A percentile compares a stretch with the other conserved stretches of the same genome.
Evolutionary conservation across 2,113 vertebrate species (phyloP).

Genomic region (Forbesichthys agassizii): DNA sequence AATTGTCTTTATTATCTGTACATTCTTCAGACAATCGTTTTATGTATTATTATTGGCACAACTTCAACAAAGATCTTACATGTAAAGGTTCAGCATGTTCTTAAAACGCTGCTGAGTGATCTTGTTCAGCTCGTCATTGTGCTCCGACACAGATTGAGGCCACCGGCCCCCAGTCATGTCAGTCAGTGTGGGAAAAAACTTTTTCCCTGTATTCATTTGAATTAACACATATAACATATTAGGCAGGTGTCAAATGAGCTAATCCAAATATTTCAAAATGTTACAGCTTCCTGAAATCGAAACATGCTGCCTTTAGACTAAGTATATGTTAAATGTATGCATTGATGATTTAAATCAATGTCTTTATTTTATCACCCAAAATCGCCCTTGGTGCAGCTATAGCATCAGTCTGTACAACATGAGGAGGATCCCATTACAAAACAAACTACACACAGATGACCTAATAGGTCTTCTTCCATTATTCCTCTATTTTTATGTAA

Average conservation of each 20-base stretch:
- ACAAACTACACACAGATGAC: conserved; percentile 63
- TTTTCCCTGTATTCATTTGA: not conserved
- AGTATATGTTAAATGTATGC: too few relatives aligned
- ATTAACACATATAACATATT: not conserved
- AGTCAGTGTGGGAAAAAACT: not conserved
- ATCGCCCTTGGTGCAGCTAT: conserved; percentile 53
- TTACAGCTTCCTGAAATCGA: too few relatives aligned
- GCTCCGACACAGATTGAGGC: conserved; percentile 34
- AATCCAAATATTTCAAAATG: not conserved
- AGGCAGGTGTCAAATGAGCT: not conserved
- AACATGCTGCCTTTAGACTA: too few relatives aligned
- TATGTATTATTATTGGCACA: not conserved
- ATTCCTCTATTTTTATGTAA: conserved; percentile 48
- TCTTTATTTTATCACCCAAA: conserved; percentile 6
- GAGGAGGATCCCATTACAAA: conserved; percentile 63
- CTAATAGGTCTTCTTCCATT: conserved; percentile 54
- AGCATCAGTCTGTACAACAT: conserved; percentile 51
- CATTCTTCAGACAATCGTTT: too few relatives aligned
- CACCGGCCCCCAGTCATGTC: conserved; percentile 11
- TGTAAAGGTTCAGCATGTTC: conserved; percentile 5
- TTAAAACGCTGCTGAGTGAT: conserved; percentile 20
- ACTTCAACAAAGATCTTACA: conserved; percentile 29
- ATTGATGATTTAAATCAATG: too few relatives aligned
- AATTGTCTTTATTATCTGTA: too few relatives aligned
- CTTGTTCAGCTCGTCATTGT: conserved; percentile 49